phyloP scores from a whole-genome alignment of 1,140 invertebrate genomes.

The Brachionus rubens region DNA sequence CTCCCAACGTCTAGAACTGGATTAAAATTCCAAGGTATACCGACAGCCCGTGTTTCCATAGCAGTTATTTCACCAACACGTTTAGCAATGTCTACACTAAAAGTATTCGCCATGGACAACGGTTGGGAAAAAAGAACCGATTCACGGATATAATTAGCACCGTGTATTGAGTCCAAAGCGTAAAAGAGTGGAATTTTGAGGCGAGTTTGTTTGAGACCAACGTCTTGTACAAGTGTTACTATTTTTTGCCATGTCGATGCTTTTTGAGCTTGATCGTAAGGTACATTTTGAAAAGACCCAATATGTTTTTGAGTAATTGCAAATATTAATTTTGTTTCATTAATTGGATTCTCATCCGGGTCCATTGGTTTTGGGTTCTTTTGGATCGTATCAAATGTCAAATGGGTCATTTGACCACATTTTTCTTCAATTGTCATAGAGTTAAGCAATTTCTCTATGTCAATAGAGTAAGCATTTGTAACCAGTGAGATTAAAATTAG shows the following conservation, averaged over 20 bases:
- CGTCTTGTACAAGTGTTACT: not conserved
- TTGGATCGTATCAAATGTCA: not conserved
- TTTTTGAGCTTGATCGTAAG: not conserved
- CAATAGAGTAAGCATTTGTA: not conserved
- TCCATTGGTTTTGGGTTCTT: not conserved
- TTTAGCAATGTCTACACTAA: no score
- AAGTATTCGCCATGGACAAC: no score
- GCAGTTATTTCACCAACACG: no score
- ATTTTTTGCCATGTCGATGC: not conserved
- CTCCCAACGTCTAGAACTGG: not conserved
- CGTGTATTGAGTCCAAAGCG: no score
- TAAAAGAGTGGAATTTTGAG: not conserved
- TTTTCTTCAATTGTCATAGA: constrained; percentile 19
- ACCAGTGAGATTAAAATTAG: no score
- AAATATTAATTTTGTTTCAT: not conserved
- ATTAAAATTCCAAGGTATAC: no score
- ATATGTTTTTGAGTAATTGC: not conserved
- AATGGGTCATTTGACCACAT: constrained; percentile 43
- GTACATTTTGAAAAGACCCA: constrained; percentile 1
- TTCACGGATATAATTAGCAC: no score
- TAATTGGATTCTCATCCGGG: not conserved
- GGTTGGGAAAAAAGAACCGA: no score
- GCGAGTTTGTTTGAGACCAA: not conserved
- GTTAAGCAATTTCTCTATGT: not conserved
- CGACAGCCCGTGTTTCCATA: no score